Conservation (phyloP, 2,113 vertebrate genomes). For the Coptodon bakossiorum region DNA sequence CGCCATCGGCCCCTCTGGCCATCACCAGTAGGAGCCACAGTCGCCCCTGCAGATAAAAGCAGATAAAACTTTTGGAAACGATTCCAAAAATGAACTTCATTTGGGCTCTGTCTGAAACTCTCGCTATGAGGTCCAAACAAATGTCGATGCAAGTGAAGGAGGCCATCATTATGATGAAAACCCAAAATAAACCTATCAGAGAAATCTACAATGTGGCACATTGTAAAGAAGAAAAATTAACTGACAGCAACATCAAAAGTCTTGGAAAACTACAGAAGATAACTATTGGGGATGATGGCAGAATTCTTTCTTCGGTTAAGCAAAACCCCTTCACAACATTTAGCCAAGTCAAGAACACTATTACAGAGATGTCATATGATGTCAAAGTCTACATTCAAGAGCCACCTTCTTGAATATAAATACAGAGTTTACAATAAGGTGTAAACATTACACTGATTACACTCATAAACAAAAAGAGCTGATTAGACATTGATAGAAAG, state of each 20-base stretch:
- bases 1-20: no score
- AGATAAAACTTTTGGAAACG: neutral
- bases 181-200: neutral
- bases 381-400: neutral
- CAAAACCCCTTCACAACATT: neutral
- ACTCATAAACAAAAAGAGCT: neutral
- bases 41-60: neutral
- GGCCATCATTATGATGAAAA: neutral
- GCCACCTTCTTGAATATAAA: neutral
- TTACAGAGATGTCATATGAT: neutral
- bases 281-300: neutral
- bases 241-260: neutral
- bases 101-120: neutral
- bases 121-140: neutral
- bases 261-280: neutral
- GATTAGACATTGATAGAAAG: neutral
- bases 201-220: neutral
- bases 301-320: neutral
- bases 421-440: neutral
- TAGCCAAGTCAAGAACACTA: neutral
- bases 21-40: no score
- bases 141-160: neutral
- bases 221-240: neutral
- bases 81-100: neutral
- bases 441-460: neutral